Evolutionary conservation across 37 sponge, comb jelly and placozoan genomes (phyloP), one percentile per base, ranked within the genome.

Genomic region (Ianthella basta): DNA sequence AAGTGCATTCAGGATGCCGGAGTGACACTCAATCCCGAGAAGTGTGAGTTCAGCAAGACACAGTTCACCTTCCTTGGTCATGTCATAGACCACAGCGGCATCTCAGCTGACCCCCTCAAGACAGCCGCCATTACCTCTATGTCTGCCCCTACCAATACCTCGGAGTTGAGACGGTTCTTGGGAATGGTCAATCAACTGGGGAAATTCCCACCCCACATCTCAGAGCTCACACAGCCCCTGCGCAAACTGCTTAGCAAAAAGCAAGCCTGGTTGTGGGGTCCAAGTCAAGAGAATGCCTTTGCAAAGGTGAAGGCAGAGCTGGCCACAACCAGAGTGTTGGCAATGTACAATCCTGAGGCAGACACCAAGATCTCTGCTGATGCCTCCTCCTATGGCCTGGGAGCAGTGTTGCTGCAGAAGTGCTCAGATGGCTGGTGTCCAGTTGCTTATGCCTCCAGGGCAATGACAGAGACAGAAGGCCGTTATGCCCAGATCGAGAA

Each of bases 401-500:
- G 87, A 23, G 82, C 82, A 24, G 82, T 81, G 20, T 20, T 87
- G 2, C 70, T 72, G 25, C 88, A 88, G 68, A 23, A 79, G 32
- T n/a, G 33, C 0, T 10, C 41, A 1, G 29, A 8, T 2, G 55
- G 33, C 0, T 88, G 84, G 84, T 60, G 39, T 64, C 89, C 89
- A 29, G 84, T 83, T 16, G 32, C 80, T n/a, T 88, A 78, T 57
- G 83, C 89, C 24, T 88, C 89, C n/a, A 50, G 83, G 66, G 25
- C 86, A 33, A 35, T 77, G 83, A 77, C 73, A 6, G 86, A 82
- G 30, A 82, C 79, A 4, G 86, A 90, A 60, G 32, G 54, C 15
- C 38, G 79, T 19, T 90, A 86, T 53, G 77, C 90, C 16, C 90
- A 85, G 66, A 82, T 90, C 0, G 89, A 89, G 44, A 89, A 89